These are phyloP conservation scores for Cephus pulcher DNA, from an alignment of 2,888 invertebrate species.

Conservation along the genomic window DNA sequence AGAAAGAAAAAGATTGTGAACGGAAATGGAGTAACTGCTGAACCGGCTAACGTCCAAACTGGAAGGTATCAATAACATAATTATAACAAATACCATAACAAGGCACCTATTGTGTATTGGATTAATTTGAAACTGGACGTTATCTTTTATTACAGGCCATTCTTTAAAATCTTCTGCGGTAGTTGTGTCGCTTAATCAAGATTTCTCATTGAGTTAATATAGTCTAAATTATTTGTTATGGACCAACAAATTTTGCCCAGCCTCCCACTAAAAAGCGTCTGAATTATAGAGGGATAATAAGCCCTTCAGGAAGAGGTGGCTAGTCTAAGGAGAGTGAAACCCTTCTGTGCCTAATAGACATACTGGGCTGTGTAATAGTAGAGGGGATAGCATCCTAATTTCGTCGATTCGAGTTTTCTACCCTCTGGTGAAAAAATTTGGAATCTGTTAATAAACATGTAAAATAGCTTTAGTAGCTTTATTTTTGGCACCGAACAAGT, in stretches of 20 bases:
- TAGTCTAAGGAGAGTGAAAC: background rate
- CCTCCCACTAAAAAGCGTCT: background rate
- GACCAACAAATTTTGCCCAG: background rate
- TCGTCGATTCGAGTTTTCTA: too few relatives aligned
- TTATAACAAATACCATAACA: background rate
- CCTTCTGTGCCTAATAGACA: background rate
- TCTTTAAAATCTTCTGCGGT: constrained; percentile 26
- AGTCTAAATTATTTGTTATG: background rate
- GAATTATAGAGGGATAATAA: background rate
- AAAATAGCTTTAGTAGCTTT: background rate
- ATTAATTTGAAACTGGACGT: constrained; percentile 17
- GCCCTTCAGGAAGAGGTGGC: background rate
- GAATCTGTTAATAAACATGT: background rate
- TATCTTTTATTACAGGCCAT: constrained; percentile 23
- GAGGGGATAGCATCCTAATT: background rate
- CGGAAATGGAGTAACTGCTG: background rate
- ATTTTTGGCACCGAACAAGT: too few relatives aligned
- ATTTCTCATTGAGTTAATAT: background rate
- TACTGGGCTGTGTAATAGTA: background rate
- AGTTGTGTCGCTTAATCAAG: constrained; percentile 17
- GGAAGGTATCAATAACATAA: background rate
- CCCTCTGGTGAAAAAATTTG: too few relatives aligned
- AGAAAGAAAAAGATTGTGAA: constrained; percentile 26
- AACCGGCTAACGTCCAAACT: background rate
- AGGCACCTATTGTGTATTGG: background rate